Evolutionary conservation across 2,113 vertebrate genomes (phyloP), one percentile per base, ranked within the genome.

Genomic region (Albula goreensis): DNA sequence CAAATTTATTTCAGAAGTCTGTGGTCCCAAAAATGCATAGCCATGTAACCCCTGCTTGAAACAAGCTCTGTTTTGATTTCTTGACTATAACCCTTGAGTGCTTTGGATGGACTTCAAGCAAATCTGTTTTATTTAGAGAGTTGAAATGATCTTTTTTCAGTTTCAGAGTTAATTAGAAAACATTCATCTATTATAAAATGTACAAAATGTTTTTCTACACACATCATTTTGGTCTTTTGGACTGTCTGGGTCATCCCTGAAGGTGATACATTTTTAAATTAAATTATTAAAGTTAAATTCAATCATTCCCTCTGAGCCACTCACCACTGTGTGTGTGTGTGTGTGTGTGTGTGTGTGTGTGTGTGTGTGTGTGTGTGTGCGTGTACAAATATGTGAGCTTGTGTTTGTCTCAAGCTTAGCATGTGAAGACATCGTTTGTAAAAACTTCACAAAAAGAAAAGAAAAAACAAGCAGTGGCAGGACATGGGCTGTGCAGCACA

Each of bases 271-370:
- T 41, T 41, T 1, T 41, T 41, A 41, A 41, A 41, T 41, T 41
- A 41, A 41, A 41, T 41, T 41, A 41, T 41, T 41, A 41, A 41
- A 41, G 31, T 41, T 41, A 41, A 41, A 41, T 41, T 41, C 0
- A 2, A 25, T 74, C n/a, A 74, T 60, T 50, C 66, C n/a, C 60
- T 48, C 51, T 15, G 13, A 53, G 49, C 70, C 13, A 53, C 5
- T 41, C 63, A 31, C 86, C 48, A 48, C 6, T 70, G 86, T 51
- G 77, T 87, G 80, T 86, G 50, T 57, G 82, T 83, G 87, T 87
- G 78, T 81, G 50, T 74, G 57, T 81, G 57, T 49, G 25, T 70
- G 15, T 52, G 50, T 83, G 57, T 50, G 60, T 70, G 0, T 70
- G 82, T 25, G 60, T 9, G 60, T 70, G 83, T 22, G 70, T 70